These are phyloP conservation scores for Callipepla squamata DNA, from an alignment of 2,113 vertebrate genomes.

Conservation along the genomic window DNA sequence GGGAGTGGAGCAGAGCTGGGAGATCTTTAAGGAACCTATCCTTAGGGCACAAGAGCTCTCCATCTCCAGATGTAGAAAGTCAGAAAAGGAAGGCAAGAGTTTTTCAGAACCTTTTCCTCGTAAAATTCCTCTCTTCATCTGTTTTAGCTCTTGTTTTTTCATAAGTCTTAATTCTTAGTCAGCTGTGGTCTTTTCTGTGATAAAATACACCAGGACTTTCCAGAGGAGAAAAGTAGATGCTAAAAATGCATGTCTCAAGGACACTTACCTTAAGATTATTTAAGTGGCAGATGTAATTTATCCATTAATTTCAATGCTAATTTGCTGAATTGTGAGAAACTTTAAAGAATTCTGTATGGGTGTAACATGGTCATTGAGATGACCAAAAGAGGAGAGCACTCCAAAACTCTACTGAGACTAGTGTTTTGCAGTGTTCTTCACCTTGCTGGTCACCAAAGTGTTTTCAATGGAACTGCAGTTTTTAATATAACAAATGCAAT, in stretches of 20 bases:
- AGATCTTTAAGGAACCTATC: no score
- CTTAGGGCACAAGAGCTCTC: no score
- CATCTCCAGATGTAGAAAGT: no score
- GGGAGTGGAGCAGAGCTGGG: no score
- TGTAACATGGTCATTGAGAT: not conserved
- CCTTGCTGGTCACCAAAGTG: rapidly evolving
- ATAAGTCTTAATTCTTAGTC: not conserved
- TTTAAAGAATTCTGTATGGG: not conserved
- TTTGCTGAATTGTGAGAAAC: not conserved
- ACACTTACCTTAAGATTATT: not conserved
- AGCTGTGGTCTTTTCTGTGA: not conserved
- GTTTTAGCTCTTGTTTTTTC: rapidly evolving
- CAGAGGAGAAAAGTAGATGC: not conserved
- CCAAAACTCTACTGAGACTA: not conserved
- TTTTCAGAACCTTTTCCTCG: not conserved
- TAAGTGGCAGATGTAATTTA: not conserved
- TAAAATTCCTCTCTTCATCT: not conserved
- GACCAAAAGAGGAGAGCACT: not conserved
- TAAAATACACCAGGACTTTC: not conserved
- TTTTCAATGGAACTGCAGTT: not conserved
- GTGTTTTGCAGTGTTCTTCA: not conserved
- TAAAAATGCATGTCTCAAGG: not conserved
- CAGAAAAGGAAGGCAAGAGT: no score
- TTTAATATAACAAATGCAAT: not conserved
- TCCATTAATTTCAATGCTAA: not conserved